Percentiles rank a stretch among this genome's conserved stretches.
These are phyloP conservation scores for Limnephilus auricula DNA, from an alignment of 2,888 invertebrate genomes.

Conservation along the genomic window DNA sequence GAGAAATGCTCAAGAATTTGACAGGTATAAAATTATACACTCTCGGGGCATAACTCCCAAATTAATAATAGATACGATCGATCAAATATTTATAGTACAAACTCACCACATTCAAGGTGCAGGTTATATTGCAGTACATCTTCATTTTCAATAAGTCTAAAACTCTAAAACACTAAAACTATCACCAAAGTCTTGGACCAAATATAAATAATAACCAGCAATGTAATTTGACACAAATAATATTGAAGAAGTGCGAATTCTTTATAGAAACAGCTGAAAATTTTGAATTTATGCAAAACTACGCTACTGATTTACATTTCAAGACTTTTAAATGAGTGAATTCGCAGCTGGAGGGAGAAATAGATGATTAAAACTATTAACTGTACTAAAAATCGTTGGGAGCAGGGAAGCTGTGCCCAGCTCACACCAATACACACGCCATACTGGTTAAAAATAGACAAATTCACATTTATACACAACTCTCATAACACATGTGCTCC, in stretches of 20 bases:
- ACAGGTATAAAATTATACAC: slow-evolving; percentile 48
- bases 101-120: slow-evolving; percentile 57
- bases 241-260: neutral
- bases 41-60: neutral
- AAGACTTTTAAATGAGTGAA: neutral
- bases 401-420: slow-evolving; percentile 40
- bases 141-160: slow-evolving; percentile 59
- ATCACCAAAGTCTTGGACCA: neutral
- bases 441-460: slow-evolving; percentile 62
- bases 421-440: slow-evolving; percentile 37
- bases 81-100: slow-evolving; percentile 9
- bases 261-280: slow-evolving; percentile 23
- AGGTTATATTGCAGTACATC: slow-evolving; percentile 63
- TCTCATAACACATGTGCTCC: slow-evolving; percentile 51
- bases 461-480: slow-evolving; percentile 57
- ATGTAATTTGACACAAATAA: slow-evolving; percentile 29
- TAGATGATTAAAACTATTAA: slow-evolving; percentile 30
- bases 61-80: slow-evolving; percentile 35
- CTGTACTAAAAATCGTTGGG: slow-evolving; percentile 17
- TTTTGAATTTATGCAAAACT: neutral
- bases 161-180: slow-evolving; percentile 44
- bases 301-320: slow-evolving; percentile 30
- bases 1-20: slow-evolving; percentile 30
- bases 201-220: slow-evolving; percentile 5
- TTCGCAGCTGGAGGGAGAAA: slow-evolving; percentile 42